phyloP scores from a whole-genome alignment of 2,113 vertebrate species.

The Antidorcas marsupialis region DNA sequence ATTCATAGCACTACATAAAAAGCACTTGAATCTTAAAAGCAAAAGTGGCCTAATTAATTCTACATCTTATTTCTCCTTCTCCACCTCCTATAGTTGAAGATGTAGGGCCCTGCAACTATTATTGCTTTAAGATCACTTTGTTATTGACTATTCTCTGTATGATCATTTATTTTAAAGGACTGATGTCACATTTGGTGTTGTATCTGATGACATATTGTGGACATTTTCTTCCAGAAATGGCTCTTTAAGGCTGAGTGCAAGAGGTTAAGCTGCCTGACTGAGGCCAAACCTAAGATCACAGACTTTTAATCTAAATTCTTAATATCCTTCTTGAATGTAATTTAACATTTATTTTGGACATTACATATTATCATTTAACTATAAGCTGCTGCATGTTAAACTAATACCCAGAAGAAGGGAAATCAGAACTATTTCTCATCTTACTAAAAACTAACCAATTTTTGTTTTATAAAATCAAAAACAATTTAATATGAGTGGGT shows the following conservation, averaged over 20 bases:
- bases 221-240: slow-evolving; percentile 83
- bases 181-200: slow-evolving; percentile 83
- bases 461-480: slow-evolving; percentile 34
- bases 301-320: slow-evolving; percentile 59
- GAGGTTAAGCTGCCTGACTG: slow-evolving; percentile 84
- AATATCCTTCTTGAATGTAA: slow-evolving; percentile 39
- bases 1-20: slow-evolving; percentile 3
- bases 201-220: slow-evolving; percentile 86
- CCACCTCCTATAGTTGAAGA: slow-evolving; percentile 75
- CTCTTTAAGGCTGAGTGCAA: slow-evolving; percentile 84
- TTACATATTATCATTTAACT: not conserved
- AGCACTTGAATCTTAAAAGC: slow-evolving; percentile 59
- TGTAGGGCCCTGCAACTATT: slow-evolving; percentile 77
- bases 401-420: not conserved
- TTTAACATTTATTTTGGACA: slow-evolving; percentile 48
- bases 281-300: slow-evolving; percentile 70
- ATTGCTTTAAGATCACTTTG: slow-evolving; percentile 89
- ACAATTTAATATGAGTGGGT: slow-evolving; percentile 15
- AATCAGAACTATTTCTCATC: slow-evolving; percentile 3
- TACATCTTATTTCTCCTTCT: slow-evolving; percentile 71
- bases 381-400: slow-evolving; percentile 11
- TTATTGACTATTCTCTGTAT: slow-evolving; percentile 87
- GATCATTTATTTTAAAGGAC: slow-evolving; percentile 87
- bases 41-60: slow-evolving; percentile 78
- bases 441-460: not conserved